Base-by-base conservation (phyloP, 2,797 vertebrate genomes). In the Discoglossus pictus region DNA sequence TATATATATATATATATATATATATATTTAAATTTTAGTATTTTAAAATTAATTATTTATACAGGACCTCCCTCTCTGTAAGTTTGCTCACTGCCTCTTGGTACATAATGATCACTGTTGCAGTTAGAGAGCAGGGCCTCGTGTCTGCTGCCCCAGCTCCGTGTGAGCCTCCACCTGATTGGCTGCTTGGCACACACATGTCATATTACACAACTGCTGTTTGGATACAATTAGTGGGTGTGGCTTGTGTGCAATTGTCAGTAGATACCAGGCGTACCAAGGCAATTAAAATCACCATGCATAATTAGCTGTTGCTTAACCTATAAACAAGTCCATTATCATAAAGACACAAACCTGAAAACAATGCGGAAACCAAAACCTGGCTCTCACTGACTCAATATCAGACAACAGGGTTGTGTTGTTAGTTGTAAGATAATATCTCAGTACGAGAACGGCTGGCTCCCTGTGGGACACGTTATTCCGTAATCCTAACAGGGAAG, bases 291-390 rank as follows among this genome's bases (percentile, higher is more conserved):
- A 42, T 24, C 34, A 47, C 3, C 17, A 18, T 39, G 3, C 27
- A 36, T 44, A 53, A 55, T 46, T 35, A 44, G n/a, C 20, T 18
- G n/a, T 7, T 46, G 10, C 2, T 56, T 44, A 54, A 63, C 18
- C 36, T 44, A 31, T 38, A 65, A 34, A 54, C 24, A 13, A 38
- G 16, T 21, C 2, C 20, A n/a, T 8, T 38, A 16, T 27, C 31
- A 25, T 17, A 38, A 12, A 48, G n/a, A n/a, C 16, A 6, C 34
- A 42, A 16, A 18, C 11, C 15, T 39, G 23, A 24, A 7, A 15
- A n/a, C n/a, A 50, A 27, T 62, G 46, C 21, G 36, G 15, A 35
- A 15, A 18, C 25, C 23, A 43, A 12, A 59, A 15, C 23, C 12
- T n/a, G 13, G 6, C 9, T 24, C 39, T 54, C 9, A 17, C n/a